A percentile compares a stretch with the other conserved stretches of the same genome.
These are phyloP conservation scores for Tetrapedia diversipes DNA, from an alignment of 2,888 invertebrate species.

Conservation along the genomic window DNA sequence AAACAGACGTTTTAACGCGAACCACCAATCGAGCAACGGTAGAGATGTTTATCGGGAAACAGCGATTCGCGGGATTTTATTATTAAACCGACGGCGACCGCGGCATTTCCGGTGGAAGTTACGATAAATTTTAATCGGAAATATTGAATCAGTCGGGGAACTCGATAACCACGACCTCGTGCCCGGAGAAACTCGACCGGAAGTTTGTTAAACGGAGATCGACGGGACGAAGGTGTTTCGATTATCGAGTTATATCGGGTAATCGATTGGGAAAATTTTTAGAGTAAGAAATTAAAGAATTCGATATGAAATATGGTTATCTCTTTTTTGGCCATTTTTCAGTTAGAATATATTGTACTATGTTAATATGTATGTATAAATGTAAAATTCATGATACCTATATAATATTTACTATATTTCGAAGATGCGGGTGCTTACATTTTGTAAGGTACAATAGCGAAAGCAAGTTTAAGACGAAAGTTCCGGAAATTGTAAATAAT, in stretches of 20 bases:
- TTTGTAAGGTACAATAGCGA: no score
- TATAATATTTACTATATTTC: no score
- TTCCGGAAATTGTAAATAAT: no score
- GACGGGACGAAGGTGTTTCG: background rate
- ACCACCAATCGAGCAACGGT: background rate
- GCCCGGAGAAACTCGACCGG: background rate
- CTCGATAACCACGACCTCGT: background rate
- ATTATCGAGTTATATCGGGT: background rate
- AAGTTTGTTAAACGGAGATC: background rate
- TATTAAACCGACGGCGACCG: background rate
- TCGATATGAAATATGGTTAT: no score
- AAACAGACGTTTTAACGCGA: background rate
- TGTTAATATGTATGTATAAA: no score
- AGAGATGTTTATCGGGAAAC: background rate
- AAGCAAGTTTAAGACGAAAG: no score
- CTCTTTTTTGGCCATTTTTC: no score
- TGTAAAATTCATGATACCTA: no score
- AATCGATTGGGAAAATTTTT: no score
- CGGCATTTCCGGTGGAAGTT: background rate
- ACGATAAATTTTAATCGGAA: constrained; percentile 10
- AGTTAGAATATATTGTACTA: no score
- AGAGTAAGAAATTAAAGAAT: no score
- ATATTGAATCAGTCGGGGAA: background rate
- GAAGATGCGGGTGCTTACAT: no score
- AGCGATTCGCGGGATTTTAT: constrained; percentile 4